Percentiles rank a stretch among this genome's conserved stretches.
phyloP scores from a whole-genome alignment of 30 jellyfish, hydroid and myxozoan species.

The Chrysaora quinquecirrha region DNA sequence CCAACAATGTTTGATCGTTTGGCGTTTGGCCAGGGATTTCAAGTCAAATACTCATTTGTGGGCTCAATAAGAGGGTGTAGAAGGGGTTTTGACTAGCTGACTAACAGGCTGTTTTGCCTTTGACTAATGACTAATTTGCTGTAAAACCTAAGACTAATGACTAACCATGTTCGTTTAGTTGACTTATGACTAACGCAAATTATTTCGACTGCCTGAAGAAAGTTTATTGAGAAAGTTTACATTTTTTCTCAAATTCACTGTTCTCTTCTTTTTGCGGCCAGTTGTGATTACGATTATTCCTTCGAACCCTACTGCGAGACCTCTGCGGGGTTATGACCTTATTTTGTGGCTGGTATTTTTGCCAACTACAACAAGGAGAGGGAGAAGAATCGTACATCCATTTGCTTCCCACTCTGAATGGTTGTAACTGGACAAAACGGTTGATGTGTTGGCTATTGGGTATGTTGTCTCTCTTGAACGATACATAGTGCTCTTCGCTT shows the following conservation, averaged over 20 bases:
- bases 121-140: too few species aligned
- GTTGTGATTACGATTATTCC: background rate
- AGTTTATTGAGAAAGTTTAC: background rate
- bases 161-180: too few species aligned
- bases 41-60: too few species aligned
- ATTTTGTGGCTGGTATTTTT: background rate
- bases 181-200: background rate
- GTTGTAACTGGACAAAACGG: conserved; percentile 20
- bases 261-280: background rate
- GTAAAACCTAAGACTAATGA: too few species aligned
- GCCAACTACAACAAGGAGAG: conserved; percentile 14
- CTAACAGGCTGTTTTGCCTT: too few species aligned
- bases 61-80: too few species aligned
- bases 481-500: background rate
- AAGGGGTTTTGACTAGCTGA: too few species aligned
- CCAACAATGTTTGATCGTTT: too few species aligned
- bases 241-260: background rate
- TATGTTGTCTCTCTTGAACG: conserved; percentile 8
- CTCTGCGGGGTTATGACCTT: conserved; percentile 11
- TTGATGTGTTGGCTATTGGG: conserved; percentile 25
- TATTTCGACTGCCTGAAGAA: background rate
- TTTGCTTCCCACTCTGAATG: conserved; percentile 28
- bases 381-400: conserved; percentile 10
- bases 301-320: background rate
- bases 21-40: too few species aligned